Conservation (phyloP, 92 coral and sea anemone genomes). For the Anthopleura xanthogrammica region DNA sequence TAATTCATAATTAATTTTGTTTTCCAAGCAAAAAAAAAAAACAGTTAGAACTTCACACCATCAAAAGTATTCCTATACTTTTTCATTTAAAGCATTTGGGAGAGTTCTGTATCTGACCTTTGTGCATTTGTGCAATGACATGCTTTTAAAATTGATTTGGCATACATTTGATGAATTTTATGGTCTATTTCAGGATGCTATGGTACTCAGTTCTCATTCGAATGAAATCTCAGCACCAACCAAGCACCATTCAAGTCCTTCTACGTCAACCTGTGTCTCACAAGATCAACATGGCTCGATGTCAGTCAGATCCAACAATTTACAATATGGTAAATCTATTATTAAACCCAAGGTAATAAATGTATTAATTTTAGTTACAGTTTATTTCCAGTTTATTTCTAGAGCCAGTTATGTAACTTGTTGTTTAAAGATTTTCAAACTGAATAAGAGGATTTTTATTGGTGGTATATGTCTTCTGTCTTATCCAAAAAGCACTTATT, state of each 20-base stretch:
- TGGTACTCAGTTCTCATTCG: no score
- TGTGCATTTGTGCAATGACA: no score
- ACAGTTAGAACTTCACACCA: background rate
- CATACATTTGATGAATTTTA: no score
- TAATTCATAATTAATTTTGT: background rate
- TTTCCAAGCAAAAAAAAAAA: background rate
- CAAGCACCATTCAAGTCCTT: background rate
- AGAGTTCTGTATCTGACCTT: no score
- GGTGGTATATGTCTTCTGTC: slow-evolving; percentile 1
- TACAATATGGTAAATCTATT: background rate
- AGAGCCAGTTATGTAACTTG: background rate
- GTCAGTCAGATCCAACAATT: slow-evolving; percentile 1
- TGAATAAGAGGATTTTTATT: background rate
- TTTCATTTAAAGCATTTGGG: no score
- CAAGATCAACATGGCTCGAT: background rate
- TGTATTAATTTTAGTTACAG: background rate
- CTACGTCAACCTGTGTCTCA: background rate
- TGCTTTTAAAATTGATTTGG: no score
- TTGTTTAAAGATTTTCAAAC: background rate
- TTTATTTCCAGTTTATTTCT: background rate
- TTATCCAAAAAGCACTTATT: background rate
- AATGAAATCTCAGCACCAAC: no score
- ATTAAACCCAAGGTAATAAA: background rate
- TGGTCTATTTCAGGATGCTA: no score
- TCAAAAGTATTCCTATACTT: background rate